phyloP scores from a whole-genome alignment of 2,888 invertebrate species.

The Celastrina argiolus region DNA sequence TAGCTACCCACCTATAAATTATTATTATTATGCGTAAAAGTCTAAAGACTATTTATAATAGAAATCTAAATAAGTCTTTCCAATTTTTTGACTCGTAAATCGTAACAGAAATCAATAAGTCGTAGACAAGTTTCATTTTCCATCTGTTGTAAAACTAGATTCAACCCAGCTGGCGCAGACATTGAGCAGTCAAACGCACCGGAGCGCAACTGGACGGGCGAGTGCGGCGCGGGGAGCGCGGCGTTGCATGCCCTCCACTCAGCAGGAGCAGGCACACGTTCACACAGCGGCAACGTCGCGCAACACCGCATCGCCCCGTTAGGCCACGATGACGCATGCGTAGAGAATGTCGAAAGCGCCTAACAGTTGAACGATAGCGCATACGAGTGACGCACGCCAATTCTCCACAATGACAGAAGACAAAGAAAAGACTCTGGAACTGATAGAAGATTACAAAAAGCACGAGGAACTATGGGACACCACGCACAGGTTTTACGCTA shows the following conservation, averaged over 20 bases:
- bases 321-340: conserved; percentile 11
- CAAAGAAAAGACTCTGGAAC: conserved; percentile 4
- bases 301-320: conserved; percentile 1
- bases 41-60: too few relatives aligned
- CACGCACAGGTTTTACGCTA: not conserved
- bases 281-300: conserved; percentile 9
- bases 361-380: conserved; percentile 6
- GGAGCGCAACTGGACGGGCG: not conserved
- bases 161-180: not conserved
- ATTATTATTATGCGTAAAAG: too few relatives aligned
- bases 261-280: not conserved
- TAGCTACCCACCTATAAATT: too few relatives aligned
- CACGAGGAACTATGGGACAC: not conserved
- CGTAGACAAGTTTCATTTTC: not conserved
- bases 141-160: not conserved
- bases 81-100: too few relatives aligned
- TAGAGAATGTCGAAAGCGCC: not conserved
- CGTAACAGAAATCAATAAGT: too few relatives aligned
- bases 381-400: not conserved
- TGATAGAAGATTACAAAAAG: not conserved
- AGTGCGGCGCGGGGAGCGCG: not conserved
- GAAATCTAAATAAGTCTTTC: too few relatives aligned
- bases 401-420: not conserved
- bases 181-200: not conserved
- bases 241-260: not conserved